These are phyloP conservation scores for Drosophila helvetica DNA, from an alignment of 2,888 invertebrate genomes.

Conservation along the genomic window DNA sequence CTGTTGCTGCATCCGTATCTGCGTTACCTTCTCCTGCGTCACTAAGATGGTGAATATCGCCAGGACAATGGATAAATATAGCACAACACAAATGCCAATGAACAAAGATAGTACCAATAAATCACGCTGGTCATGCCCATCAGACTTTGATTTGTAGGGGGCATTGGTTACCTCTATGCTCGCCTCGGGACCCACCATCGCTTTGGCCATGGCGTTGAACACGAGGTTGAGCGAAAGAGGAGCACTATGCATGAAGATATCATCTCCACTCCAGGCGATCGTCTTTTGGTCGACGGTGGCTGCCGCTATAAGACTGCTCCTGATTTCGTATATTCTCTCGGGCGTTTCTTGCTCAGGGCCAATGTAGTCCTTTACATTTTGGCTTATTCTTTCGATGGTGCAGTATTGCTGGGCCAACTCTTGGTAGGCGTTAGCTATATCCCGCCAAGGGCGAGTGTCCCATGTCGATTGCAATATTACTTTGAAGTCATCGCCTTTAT, in stretches of 20 bases:
- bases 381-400: not conserved
- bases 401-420: not conserved
- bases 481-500: not conserved
- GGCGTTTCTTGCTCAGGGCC: not conserved
- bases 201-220: constrained; percentile 33
- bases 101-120: constrained; percentile 78
- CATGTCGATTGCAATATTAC: not conserved
- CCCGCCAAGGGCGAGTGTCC: not conserved
- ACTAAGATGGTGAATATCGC: constrained; percentile 85
- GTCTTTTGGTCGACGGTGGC: not conserved
- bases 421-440: not conserved
- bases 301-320: not conserved
- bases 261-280: constrained; percentile 1
- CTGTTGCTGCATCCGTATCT: constrained; percentile 89
- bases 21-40: constrained; percentile 86
- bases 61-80: not conserved
- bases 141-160: constrained; percentile 86
- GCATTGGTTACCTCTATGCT: constrained; percentile 85
- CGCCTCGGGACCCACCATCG: not conserved
- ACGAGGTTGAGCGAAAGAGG: constrained; percentile 33
- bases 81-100: constrained; percentile 82
- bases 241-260: constrained; percentile 8
- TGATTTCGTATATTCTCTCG: not conserved
- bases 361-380: not conserved
- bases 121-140: no score